phyloP scores from a whole-genome alignment of 2,888 invertebrate genomes.

The Plebejus anna region DNA sequence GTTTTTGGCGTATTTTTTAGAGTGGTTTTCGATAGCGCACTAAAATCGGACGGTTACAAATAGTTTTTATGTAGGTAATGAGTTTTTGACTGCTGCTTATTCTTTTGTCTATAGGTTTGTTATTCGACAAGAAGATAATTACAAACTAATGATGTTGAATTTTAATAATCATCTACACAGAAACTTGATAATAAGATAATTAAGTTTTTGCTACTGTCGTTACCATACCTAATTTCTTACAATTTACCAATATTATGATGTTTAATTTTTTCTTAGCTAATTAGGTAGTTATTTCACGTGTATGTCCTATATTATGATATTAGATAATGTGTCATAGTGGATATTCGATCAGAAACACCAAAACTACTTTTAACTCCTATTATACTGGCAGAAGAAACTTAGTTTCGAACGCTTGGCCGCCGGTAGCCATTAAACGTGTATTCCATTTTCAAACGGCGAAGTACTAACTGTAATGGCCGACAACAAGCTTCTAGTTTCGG shows the following conservation, averaged over 20 bases:
- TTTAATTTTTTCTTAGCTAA: no score
- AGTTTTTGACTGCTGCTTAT: no score
- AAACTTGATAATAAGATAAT: no score
- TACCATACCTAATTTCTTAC: no score
- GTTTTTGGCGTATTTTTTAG: constrained; percentile 1
- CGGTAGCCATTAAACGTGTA: background rate
- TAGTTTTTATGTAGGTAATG: background rate
- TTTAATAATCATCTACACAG: no score
- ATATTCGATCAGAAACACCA: background rate
- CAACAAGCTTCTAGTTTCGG: constrained; percentile 50
- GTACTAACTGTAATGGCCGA: constrained; percentile 41
- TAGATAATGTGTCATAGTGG: no score
- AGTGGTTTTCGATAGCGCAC: background rate
- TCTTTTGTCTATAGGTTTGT: background rate
- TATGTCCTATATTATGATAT: no score
- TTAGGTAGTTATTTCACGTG: no score
- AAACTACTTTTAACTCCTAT: no score
- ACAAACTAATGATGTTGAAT: no score
- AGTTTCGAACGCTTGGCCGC: background rate
- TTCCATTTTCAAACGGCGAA: constrained; percentile 10
- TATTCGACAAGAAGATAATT: background rate
- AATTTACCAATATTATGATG: no score
- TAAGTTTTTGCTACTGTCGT: no score
- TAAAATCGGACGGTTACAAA: background rate
- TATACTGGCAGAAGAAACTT: background rate